A percentile compares a stretch with the other conserved stretches of the same genome.
Conservation (phyloP, 2,888 invertebrate genomes). For the Conops quadrifasciatus region DNA sequence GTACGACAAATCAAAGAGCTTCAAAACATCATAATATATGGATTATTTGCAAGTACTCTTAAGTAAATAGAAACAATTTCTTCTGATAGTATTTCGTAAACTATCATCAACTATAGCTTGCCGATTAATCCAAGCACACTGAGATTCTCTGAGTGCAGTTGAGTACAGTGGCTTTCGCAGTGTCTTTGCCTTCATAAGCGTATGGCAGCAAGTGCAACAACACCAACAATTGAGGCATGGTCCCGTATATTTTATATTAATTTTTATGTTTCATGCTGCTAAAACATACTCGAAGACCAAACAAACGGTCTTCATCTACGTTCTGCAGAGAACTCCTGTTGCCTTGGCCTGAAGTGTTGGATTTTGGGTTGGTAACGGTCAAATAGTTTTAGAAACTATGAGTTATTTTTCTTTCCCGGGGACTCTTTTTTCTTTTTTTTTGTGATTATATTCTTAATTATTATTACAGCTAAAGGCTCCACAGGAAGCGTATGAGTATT, state of each 20-base stretch:
- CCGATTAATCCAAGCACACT: background rate
- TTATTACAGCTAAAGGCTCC: background rate
- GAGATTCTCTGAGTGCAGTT: background rate
- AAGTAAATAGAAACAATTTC: too few species aligned
- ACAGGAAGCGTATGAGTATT: background rate
- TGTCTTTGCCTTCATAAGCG: background rate
- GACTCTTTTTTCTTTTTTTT: background rate
- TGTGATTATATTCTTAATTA: background rate
- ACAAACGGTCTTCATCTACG: background rate
- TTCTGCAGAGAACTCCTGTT: background rate
- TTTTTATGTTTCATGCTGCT: slow-evolving; percentile 12
- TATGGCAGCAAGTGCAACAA: slow-evolving; percentile 8
- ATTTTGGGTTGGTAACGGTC: slow-evolving; percentile 8
- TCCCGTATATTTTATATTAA: slow-evolving; percentile 14
- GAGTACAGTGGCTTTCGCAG: background rate
- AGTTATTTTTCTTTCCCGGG: background rate
- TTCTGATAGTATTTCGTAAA: too few species aligned
- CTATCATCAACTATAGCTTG: background rate
- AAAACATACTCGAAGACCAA: background rate
- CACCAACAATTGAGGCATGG: background rate
- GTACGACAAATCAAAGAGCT: too few species aligned
- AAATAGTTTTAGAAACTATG: slow-evolving; percentile 25
- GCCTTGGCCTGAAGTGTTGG: background rate
- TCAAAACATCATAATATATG: too few species aligned
- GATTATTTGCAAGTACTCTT: too few species aligned